Evolutionary conservation across 2,888 invertebrate genomes (phyloP).

Genomic region (Temnothorax rugatulus): DNA sequence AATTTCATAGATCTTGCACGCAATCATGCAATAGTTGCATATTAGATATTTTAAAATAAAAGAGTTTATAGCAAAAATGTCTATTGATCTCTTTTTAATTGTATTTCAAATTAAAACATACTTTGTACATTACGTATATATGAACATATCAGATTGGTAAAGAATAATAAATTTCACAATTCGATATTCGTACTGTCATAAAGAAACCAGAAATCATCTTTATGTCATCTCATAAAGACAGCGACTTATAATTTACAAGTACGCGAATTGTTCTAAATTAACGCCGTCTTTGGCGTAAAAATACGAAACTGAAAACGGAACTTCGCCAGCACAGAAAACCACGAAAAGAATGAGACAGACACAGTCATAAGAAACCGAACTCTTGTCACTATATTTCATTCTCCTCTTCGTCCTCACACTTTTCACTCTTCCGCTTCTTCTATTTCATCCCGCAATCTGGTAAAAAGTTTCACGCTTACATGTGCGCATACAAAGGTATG

Average conservation of each 20-base stretch:
- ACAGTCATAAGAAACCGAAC: constrained; percentile 36
- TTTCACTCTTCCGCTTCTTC: constrained; percentile 20
- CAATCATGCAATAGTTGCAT: not conserved
- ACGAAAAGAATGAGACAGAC: not conserved
- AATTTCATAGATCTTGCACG: not conserved
- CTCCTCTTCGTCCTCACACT: constrained; percentile 14
- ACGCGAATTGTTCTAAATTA: not conserved
- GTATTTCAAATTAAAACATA: not conserved
- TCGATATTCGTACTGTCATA: not conserved
- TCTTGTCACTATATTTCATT: constrained; percentile 53
- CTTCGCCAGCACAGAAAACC: constrained; percentile 31
- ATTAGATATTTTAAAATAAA: not conserved
- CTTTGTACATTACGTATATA: not conserved
- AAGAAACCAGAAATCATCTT: not conserved
- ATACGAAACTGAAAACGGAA: constrained; percentile 24
- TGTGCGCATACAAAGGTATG: not conserved
- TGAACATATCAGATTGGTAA: not conserved
- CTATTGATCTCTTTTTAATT: not conserved
- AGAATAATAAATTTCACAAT: not conserved
- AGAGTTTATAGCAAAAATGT: not conserved
- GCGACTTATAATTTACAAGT: constrained; percentile 21
- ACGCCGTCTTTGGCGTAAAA: constrained; percentile 5
- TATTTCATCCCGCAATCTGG: constrained; percentile 37
- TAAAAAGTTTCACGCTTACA: constrained; percentile 55
- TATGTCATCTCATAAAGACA: not conserved